Evolutionary conservation across 2,888 invertebrate species (phyloP).

Genomic region (Trissolcus japonicus): DNA sequence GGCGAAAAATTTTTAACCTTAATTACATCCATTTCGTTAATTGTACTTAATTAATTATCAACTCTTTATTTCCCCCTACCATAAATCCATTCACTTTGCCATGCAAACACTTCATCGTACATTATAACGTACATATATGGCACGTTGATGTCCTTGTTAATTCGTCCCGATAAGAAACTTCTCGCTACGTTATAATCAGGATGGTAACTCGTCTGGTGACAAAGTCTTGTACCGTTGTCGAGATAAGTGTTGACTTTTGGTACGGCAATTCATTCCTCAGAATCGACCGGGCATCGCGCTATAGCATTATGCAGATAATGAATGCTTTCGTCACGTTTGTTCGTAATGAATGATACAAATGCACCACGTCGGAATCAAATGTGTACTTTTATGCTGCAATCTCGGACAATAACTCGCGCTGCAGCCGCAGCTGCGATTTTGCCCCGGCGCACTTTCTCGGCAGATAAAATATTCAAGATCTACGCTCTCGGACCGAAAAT

Average conservation of each 20-base stretch:
- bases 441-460: not conserved
- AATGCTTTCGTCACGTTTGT: constrained; percentile 45
- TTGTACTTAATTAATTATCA: constrained; percentile 20
- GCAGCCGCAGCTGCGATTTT: constrained; percentile 3
- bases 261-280: constrained; percentile 35
- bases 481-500: constrained; percentile 9
- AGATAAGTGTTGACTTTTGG: constrained; percentile 34
- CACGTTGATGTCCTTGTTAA: constrained; percentile 40
- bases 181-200: constrained; percentile 24
- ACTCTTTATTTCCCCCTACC: not conserved
- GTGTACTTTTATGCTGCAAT: constrained; percentile 17
- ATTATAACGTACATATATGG: constrained; percentile 4
- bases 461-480: constrained; percentile 17
- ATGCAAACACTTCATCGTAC: no score
- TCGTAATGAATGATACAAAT: constrained; percentile 35
- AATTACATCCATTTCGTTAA: constrained; percentile 19
- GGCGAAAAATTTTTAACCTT: constrained; percentile 10
- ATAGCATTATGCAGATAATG: constrained; percentile 29
- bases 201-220: constrained; percentile 28
- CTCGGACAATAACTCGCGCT: constrained; percentile 23
- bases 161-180: constrained; percentile 26
- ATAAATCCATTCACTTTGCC: no score
- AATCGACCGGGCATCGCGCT: constrained; percentile 30
- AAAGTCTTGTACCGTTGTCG: constrained; percentile 34
- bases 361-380: constrained; percentile 6